Conservation (phyloP, 2,797 vertebrate species). For the Leptoclinus maculatus region DNA sequence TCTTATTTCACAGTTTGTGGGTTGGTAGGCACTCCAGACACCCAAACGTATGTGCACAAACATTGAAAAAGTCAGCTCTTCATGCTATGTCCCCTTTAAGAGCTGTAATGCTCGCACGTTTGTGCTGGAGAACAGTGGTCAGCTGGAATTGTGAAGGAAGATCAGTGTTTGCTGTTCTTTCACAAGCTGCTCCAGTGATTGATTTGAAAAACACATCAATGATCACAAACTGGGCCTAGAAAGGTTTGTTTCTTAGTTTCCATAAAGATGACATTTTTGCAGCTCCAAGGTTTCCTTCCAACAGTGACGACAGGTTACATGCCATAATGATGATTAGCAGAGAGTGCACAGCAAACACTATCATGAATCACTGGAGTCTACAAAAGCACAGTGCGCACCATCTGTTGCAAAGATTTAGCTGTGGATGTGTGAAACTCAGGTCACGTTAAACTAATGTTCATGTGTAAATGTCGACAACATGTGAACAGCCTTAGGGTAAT, state of each 20-base stretch:
- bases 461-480: not conserved
- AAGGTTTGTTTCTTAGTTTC: not conserved
- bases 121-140: not conserved
- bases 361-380: constrained; percentile 9
- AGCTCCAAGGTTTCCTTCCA: not conserved
- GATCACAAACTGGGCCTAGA: not conserved
- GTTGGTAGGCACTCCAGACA: not conserved
- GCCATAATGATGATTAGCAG: not conserved
- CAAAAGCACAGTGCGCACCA: not conserved
- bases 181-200: not conserved
- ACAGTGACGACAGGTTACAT: not conserved
- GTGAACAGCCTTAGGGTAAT: not conserved
- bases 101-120: not conserved
- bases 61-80: not conserved
- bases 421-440: not conserved
- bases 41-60: not conserved
- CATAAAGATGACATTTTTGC: not conserved
- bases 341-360: constrained; percentile 6
- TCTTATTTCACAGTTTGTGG: not conserved
- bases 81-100: not conserved
- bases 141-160: not conserved
- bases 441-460: not conserved
- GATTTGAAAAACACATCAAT: not conserved
- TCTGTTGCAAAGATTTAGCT: not conserved
- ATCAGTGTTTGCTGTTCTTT: not conserved